Percentiles rank a stretch among this genome's conserved stretches.
phyloP scores from a whole-genome alignment of 64 coral and sea anemone species.

The Orbicella faveolata region DNA sequence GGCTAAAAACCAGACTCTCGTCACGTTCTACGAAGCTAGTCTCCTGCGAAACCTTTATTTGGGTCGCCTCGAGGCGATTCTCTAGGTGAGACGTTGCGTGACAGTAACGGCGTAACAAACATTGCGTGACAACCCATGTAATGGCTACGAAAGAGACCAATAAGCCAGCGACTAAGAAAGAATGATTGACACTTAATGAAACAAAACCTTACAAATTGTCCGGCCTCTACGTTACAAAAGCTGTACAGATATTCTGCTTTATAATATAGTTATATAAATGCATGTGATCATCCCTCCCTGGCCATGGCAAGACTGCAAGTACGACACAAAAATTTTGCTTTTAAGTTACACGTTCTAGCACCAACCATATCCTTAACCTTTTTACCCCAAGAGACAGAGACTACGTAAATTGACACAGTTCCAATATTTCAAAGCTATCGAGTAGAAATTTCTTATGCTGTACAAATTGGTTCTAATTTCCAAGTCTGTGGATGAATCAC shows the following conservation, averaged over 20 bases:
- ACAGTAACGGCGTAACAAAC: too few species aligned
- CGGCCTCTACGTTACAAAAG: slow-evolving; percentile 5
- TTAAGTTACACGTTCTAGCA: neutral
- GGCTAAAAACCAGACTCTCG: too few species aligned
- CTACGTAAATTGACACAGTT: too few species aligned
- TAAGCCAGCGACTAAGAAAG: neutral
- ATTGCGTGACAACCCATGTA: neutral
- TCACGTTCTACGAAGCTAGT: too few species aligned
- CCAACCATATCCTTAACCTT: too few species aligned
- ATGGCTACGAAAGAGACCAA: neutral
- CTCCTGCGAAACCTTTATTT: too few species aligned
- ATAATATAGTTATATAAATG: slow-evolving; percentile 10
- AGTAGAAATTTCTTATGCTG: neutral
- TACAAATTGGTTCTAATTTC: too few species aligned
- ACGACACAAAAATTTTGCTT: neutral
- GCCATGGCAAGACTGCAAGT: neutral
- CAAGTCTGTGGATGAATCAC: too few species aligned
- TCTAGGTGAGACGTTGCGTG: too few species aligned
- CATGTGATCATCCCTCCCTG: neutral
- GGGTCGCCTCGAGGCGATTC: too few species aligned
- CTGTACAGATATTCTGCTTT: neutral
- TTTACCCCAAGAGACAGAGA: too few species aligned
- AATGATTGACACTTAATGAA: neutral
- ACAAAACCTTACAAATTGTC: neutral
- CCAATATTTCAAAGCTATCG: neutral